Conservation (phyloP, 2,797 vertebrate species). For the Etheostoma perlongum region DNA sequence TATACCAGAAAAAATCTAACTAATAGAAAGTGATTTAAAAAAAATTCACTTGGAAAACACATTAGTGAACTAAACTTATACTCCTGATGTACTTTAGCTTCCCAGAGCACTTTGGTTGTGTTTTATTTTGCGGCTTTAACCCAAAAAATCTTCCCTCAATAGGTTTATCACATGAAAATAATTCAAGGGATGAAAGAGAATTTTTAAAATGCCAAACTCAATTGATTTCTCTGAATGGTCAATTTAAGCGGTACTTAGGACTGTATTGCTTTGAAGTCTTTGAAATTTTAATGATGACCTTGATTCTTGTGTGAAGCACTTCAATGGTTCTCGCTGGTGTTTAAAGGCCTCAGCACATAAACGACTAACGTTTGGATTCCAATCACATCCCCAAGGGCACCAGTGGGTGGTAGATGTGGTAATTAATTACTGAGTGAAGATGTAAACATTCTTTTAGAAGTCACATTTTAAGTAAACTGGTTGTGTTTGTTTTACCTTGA, state of each 20-base stretch:
- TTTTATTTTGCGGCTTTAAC: slow-evolving; percentile 29
- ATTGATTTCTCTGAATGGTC: slow-evolving; percentile 68
- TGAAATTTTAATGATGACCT: slow-evolving; percentile 76
- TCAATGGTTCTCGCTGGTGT: slow-evolving; percentile 39
- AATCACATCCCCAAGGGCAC: slow-evolving; percentile 68
- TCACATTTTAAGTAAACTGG: slow-evolving; percentile 34
- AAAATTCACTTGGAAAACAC: slow-evolving; percentile 23
- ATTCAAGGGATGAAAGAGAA: slow-evolving; percentile 73
- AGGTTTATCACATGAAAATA: slow-evolving; percentile 60
- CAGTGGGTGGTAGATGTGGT: slow-evolving; percentile 47
- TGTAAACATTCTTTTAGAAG: slow-evolving; percentile 55
- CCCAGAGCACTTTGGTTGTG: slow-evolving; percentile 20
- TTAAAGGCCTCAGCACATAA: slow-evolving; percentile 35
- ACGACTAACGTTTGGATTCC: slow-evolving; percentile 46
- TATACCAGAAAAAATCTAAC: neutral
- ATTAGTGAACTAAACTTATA: slow-evolving; percentile 31
- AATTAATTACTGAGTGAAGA: slow-evolving; percentile 62
- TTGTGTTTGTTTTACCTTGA: slow-evolving; percentile 37
- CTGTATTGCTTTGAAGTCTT: slow-evolving; percentile 72
- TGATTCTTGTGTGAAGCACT: slow-evolving; percentile 66
- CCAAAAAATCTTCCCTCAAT: slow-evolving; percentile 29
- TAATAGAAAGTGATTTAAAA: neutral
- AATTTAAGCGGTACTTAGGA: slow-evolving; percentile 66
- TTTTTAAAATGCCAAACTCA: slow-evolving; percentile 50
- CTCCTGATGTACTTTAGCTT: slow-evolving; percentile 17